Evolutionary conservation across 2,113 vertebrate species (phyloP).

Genomic region (Todiramphus chloris): DNA sequence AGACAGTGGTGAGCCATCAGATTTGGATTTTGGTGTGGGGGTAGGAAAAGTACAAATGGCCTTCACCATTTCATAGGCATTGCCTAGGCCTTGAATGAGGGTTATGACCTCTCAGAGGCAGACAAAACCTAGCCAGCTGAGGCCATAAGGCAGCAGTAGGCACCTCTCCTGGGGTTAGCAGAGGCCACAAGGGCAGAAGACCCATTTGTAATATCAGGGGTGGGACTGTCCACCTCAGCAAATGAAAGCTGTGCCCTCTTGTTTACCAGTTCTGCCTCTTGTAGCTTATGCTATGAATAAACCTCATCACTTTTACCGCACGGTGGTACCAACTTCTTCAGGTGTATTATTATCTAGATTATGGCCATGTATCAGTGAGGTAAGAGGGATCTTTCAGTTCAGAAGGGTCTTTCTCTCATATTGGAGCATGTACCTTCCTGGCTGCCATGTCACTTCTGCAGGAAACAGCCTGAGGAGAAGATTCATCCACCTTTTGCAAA

Average conservation of each 20-base stretch:
- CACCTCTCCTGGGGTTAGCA: not conserved
- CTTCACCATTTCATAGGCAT: not conserved
- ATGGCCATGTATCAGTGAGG: not conserved
- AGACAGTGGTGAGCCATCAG: not conserved
- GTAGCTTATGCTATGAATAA: not conserved
- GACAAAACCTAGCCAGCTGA: not conserved
- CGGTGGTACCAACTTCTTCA: not conserved
- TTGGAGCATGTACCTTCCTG: not conserved
- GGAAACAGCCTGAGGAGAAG: not conserved
- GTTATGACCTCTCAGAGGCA: not conserved
- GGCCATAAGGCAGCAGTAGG: not conserved
- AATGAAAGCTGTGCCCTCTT: not conserved
- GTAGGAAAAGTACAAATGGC: not conserved
- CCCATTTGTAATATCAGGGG: not conserved
- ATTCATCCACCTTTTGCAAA: not conserved
- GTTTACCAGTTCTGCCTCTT: not conserved
- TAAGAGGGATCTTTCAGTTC: not conserved
- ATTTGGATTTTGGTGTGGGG: not conserved
- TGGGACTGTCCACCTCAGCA: not conserved
- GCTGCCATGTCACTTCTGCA: not conserved
- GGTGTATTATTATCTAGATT: not conserved
- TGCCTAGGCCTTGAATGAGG: accelerated
- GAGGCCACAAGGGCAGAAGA: not conserved
- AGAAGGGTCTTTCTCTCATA: not conserved
- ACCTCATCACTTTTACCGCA: not conserved